Evolutionary conservation across 2,888 invertebrate species (phyloP), one percentile per base, ranked within the genome.

Genomic region (Heteromurus nitidus): DNA sequence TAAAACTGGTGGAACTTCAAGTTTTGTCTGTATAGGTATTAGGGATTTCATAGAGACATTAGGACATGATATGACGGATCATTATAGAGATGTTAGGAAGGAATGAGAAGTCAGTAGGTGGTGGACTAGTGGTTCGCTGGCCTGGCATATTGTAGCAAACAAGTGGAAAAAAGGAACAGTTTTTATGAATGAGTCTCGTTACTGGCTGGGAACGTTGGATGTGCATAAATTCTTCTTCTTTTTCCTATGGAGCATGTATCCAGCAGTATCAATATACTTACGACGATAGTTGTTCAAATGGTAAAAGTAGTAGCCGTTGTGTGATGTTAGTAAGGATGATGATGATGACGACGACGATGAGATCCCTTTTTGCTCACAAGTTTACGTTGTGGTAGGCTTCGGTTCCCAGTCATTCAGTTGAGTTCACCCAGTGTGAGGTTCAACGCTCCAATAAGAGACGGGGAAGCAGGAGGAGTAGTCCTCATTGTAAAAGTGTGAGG

Each of bases 171-270:
- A 62, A 42, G 64, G 30, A 36, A 53, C 74, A 65, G 36, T 36
- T 65, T 73, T 74, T 76, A 68, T 76, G 76, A 76, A 76, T 76
- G 76, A 76, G 67, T 60, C 76, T 50, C 58, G 74, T 44, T 75
- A 24, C 65, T 58, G 60, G 58, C 53, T 60, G 65, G 16, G 18
- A 64, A 22, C 20, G 5, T 16, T 3, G 3, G 16, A 20, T 64
- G 31, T 53, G 53, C 73, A 64, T 64, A 64, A 47, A 62, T 62
- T n/a, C 16, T 36, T 22, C 22, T 3, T 55, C 47, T 47, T n/a
- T 47, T n/a, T 11, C 11, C n/a, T n/a, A 16, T 3, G 3, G 47
- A 47, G n/a, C n/a, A 16, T 47, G n/a, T 47, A 47, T n/a, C n/a
- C n/a, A n/a, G n/a, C n/a, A n/a, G n/a, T 47, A 47, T 47, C 7